These are phyloP conservation scores for Cynocephalus volans DNA, from an alignment of 2,113 vertebrate genomes.

Conservation along the genomic window DNA sequence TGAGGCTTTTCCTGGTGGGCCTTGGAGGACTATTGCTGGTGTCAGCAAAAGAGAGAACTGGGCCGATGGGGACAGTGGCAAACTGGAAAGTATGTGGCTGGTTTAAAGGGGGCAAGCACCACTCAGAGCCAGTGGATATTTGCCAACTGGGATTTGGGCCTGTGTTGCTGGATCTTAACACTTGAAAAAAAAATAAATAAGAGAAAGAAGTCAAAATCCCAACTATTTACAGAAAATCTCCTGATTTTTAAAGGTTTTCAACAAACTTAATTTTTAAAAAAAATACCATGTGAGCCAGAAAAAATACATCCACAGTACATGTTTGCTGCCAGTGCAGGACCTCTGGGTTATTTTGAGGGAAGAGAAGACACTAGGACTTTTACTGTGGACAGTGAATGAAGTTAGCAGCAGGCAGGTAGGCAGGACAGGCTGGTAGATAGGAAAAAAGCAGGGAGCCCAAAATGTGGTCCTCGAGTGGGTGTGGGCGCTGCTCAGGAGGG, in stretches of 20 bases:
- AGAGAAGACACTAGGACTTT: constrained; percentile 36
- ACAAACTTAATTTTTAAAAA: not conserved
- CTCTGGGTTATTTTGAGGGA: not conserved
- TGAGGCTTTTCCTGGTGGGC: not conserved
- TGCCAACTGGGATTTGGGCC: not conserved
- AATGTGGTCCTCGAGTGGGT: not conserved
- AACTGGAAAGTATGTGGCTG: not conserved
- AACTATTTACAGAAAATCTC: constrained; percentile 25
- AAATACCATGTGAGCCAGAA: not conserved
- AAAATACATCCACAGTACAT: constrained; percentile 21
- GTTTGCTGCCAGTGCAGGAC: not conserved
- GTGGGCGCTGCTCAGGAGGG: not conserved
- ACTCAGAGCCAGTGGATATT: not conserved
- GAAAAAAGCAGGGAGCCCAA: not conserved
- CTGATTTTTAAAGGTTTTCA: constrained; percentile 16
- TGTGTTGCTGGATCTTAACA: constrained; percentile 31
- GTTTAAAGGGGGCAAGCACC: not conserved
- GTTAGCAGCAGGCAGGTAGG: not conserved
- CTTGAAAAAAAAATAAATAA: not conserved
- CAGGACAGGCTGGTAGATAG: not conserved
- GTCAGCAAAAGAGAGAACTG: not conserved
- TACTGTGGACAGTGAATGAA: not conserved
- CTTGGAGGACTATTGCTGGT: not conserved
- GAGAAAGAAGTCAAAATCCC: not conserved
- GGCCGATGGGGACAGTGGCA: not conserved